Percentiles rank a stretch among this genome's conserved stretches.
Conservation (phyloP, 1,140 invertebrate genomes). For the Drepana arcuata region DNA sequence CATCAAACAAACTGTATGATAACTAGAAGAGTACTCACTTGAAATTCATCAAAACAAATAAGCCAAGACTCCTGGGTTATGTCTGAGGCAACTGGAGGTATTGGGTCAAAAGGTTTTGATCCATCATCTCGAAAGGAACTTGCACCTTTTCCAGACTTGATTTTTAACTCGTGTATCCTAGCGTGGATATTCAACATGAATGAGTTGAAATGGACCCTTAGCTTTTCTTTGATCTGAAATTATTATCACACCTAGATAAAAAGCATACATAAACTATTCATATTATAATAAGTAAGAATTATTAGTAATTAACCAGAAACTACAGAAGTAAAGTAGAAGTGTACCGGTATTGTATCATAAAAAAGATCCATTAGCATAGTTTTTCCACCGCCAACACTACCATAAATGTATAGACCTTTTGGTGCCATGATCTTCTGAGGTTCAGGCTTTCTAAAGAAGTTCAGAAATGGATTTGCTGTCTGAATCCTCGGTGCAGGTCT, state of each 20-base stretch:
- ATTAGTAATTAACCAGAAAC: no score
- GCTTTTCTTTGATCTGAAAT: slow-evolving; percentile 76
- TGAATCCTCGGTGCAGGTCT: slow-evolving; percentile 38
- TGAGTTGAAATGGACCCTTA: slow-evolving; percentile 94
- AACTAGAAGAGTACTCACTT: no score
- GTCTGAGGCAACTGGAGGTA: slow-evolving; percentile 90
- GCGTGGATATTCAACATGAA: slow-evolving; percentile 98
- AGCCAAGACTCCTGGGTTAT: slow-evolving; percentile 91
- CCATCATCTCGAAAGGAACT: slow-evolving; percentile 77
- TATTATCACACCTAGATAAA: slow-evolving; percentile 4
- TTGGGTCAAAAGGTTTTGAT: slow-evolving; percentile 91
- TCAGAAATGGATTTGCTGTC: slow-evolving; percentile 67
- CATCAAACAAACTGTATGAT: no score
- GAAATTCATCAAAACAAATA: slow-evolving; percentile 99
- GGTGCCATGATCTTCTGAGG: slow-evolving; percentile 71
- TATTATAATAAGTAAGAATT: no score
- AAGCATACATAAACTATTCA: no score
- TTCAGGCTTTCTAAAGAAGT: slow-evolving; percentile 61
- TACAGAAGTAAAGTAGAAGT: no score
- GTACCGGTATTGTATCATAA: slow-evolving; percentile 79
- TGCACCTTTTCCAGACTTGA: slow-evolving; percentile 75
- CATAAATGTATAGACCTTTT: slow-evolving; percentile 87
- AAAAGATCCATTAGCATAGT: slow-evolving; percentile 99
- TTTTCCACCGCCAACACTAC: slow-evolving; percentile 94
- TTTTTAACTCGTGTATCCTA: slow-evolving; percentile 86